Evolutionary conservation across 92 coral and sea anemone species (phyloP).

Genomic region (Hydrozoanthus gracilis): DNA sequence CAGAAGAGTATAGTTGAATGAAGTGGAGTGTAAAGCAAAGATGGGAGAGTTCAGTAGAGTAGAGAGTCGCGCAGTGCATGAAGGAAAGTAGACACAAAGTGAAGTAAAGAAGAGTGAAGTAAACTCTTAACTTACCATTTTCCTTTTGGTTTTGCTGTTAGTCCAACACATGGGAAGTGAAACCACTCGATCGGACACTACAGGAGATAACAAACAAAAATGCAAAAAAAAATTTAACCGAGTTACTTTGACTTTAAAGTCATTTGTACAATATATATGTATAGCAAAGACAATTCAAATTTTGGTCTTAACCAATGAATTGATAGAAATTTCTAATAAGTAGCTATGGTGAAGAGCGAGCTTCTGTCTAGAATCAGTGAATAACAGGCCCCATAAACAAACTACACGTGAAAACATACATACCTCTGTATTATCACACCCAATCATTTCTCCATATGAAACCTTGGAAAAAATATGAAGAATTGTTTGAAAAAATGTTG

Average conservation of each 20-base stretch:
- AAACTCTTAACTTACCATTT: conserved; percentile 78
- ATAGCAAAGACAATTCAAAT: not conserved
- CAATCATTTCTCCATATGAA: conserved; percentile 99
- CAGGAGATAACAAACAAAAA: not conserved
- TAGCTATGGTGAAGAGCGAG: too few relatives aligned
- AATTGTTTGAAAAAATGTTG: not conserved
- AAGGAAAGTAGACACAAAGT: not conserved
- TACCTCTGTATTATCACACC: conserved; percentile 99
- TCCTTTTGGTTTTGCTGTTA: conserved; percentile 94
- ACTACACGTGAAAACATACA: not conserved
- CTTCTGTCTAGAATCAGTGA: not conserved
- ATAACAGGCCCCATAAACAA: not conserved
- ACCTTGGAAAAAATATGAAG: conserved; percentile 65
- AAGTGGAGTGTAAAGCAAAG: too few relatives aligned
- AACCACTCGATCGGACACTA: conserved; percentile 99
- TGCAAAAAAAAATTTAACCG: not conserved
- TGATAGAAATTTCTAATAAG: too few relatives aligned
- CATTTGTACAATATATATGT: too few relatives aligned
- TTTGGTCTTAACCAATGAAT: too few relatives aligned
- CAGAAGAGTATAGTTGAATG: too few relatives aligned
- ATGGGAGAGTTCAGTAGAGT: too few relatives aligned
- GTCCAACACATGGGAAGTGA: conserved; percentile 99
- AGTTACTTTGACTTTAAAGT: not conserved
- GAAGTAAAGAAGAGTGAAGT: not conserved
- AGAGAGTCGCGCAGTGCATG: too few relatives aligned